phyloP scores from a whole-genome alignment of 2,888 invertebrate genomes.

The Plemyria rubiginata region DNA sequence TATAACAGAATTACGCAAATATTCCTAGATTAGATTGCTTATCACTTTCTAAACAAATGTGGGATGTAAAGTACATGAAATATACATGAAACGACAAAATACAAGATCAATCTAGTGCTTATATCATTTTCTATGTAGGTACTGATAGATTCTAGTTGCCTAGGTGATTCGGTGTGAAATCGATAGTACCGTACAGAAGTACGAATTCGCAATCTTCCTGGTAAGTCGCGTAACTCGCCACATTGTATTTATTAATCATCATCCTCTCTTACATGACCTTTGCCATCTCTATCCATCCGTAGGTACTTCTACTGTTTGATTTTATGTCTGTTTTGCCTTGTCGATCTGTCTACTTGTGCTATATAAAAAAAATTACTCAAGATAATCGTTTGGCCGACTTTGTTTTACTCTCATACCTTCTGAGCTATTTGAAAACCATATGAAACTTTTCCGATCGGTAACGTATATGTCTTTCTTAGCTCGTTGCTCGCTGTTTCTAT shows the following conservation, averaged over 20 bases:
- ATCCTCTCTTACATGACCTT: conserved; percentile 5
- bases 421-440: too few species aligned
- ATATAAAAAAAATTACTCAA: too few species aligned
- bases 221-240: conserved; percentile 13
- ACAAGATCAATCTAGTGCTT: not conserved
- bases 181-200: conserved; percentile 35
- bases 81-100: not conserved
- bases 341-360: too few species aligned
- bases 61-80: not conserved
- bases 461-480: too few species aligned
- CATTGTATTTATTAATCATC: not conserved
- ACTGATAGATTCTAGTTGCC: conserved; percentile 39
- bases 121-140: conserved; percentile 2
- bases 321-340: not conserved
- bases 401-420: too few species aligned
- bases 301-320: too few species aligned
- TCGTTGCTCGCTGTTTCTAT: too few species aligned
- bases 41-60: conserved; percentile 10
- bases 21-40: conserved; percentile 12
- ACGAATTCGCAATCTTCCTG: conserved; percentile 20
- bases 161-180: conserved; percentile 45
- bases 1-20: conserved; percentile 1
- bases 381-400: too few species aligned
- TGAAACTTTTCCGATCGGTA: too few species aligned
- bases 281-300: not conserved